Evolutionary conservation across 2,113 vertebrate species (phyloP).

Genomic region (Cisticola juncidis): DNA sequence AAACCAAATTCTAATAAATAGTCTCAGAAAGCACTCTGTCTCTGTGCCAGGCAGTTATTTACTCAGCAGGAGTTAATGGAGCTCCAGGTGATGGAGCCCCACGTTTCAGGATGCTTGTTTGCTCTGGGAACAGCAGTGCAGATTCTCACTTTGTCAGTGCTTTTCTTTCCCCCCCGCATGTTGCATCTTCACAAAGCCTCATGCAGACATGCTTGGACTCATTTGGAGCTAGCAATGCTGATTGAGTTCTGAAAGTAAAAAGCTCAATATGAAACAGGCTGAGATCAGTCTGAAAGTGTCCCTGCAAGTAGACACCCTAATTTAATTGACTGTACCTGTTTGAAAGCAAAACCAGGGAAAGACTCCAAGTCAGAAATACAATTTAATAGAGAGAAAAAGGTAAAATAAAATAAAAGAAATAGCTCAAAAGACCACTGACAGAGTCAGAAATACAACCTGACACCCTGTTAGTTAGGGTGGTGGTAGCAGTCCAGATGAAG

Average conservation of each 20-base stretch:
- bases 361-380: too few relatives aligned
- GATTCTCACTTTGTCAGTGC: background rate
- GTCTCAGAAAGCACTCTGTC: background rate
- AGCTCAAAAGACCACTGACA: too few relatives aligned
- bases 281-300: background rate
- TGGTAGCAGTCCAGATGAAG: too few relatives aligned
- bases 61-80: background rate
- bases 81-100: background rate
- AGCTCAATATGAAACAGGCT: background rate
- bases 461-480: too few relatives aligned
- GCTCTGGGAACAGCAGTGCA: background rate
- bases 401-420: too few relatives aligned
- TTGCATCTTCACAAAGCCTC: background rate
- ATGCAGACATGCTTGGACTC: background rate
- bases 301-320: background rate
- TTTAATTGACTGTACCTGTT: background rate
- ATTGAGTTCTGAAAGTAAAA: background rate
- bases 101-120: background rate
- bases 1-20: slow-evolving; percentile 2
- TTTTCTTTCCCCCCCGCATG: rapidly evolving
- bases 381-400: too few relatives aligned
- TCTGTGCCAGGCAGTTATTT: background rate
- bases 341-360: too few relatives aligned
- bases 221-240: background rate
- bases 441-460: too few relatives aligned